Base-by-base conservation (phyloP, 92 coral and sea anemone species). In the Montipora capitata region DNA sequence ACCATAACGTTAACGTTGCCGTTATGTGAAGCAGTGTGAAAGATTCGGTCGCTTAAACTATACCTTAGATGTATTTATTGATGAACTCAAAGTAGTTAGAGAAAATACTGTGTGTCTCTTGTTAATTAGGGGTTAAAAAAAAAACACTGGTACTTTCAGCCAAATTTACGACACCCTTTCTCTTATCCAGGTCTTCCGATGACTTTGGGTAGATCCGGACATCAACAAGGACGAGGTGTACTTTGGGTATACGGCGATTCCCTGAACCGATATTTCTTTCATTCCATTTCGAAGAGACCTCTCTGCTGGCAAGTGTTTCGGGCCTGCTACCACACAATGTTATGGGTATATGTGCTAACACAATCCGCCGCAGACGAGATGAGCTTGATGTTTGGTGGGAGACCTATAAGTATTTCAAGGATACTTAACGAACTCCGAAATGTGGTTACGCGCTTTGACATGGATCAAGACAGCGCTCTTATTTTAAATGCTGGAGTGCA, bases 171-270 rank as follows among this genome's bases (percentile, higher is more conserved):
- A 14, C 14, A 41, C 12, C 27, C 10, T 20, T 13, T 42, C 4
- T 11, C 18, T 41, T 40, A 71, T 12, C 42, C 0, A 72, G 72
- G 62, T 43, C 40, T n/a, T 48, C 68, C 83, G 3, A 0, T 35
- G 7, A 45, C 40, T 38, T 81, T 83, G 68, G 72, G 84, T 11
- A 41, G 84, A 51, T 95, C 95, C 13, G 92, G 98, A 18, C 98
- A 95, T 77, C 73, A 40, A 54, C 94, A 83, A 63, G 96, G 96
- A 83, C 94, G 96, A 54, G 98, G 98, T 44, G 90, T 95, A 40
- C 67, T 95, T 35, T 95, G 95, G 96, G 91, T 95, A 4, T 95
- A 88, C 77, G 98, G 98, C 45, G 98, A 95, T 80, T 95, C 98
- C 6, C 80, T 95, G 40, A 93, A 93, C 84, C 90, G 98, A 76